These are phyloP conservation scores for Mythimna albipuncta DNA, from an alignment of 2,888 invertebrate genomes.

Conservation along the genomic window DNA sequence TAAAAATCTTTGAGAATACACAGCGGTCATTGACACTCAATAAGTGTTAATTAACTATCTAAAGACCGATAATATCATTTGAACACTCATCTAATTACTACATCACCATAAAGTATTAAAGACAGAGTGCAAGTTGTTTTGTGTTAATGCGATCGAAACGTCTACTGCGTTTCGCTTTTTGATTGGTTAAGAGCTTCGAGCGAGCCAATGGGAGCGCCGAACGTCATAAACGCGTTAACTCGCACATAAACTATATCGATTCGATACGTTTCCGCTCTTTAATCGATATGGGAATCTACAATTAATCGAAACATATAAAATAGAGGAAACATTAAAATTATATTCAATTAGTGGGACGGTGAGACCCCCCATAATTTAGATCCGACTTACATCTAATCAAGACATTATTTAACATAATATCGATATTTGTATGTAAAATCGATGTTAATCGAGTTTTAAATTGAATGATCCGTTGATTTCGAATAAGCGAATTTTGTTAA, in stretches of 20 bases:
- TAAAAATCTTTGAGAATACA: neutral
- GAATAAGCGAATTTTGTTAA: constrained; percentile 54
- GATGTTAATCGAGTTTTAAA: constrained; percentile 55
- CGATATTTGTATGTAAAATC: constrained; percentile 73
- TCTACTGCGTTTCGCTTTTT: too few relatives aligned
- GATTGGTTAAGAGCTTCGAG: too few relatives aligned
- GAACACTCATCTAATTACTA: constrained; percentile 33
- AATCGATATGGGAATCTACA: constrained; percentile 51
- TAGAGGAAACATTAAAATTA: constrained; percentile 60
- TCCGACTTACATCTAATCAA: constrained; percentile 74
- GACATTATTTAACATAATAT: constrained; percentile 72
- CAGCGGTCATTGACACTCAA: constrained; percentile 43
- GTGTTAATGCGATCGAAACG: too few relatives aligned
- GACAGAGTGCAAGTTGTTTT: too few relatives aligned
- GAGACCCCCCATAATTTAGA: constrained; percentile 69
- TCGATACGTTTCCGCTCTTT: constrained; percentile 47
- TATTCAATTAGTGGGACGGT: constrained; percentile 61
- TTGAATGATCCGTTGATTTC: constrained; percentile 50
- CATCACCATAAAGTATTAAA: constrained; percentile 24
- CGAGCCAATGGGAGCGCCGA: too few relatives aligned
- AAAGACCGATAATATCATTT: constrained; percentile 29
- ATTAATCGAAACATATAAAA: constrained; percentile 57
- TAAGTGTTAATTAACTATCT: constrained; percentile 38
- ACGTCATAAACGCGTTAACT: too few relatives aligned
- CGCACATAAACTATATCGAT: constrained; percentile 44